Conservation (phyloP, 2,113 vertebrate genomes). For the Orycteropus afer region DNA sequence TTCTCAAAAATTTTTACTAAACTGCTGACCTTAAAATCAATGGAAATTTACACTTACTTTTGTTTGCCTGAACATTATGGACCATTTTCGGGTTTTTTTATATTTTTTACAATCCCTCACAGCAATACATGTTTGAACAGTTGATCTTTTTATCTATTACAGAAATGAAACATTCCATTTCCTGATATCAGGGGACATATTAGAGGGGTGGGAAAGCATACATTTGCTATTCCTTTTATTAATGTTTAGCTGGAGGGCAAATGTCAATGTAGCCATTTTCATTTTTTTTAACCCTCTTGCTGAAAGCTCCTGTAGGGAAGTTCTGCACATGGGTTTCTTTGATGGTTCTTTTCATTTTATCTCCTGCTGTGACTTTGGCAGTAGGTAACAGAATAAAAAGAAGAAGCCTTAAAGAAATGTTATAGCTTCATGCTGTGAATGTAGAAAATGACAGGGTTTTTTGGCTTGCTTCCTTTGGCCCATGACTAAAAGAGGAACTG, state of each 20-base stretch:
- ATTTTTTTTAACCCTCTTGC: slow-evolving; percentile 73
- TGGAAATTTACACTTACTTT: not conserved
- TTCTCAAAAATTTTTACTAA: not conserved
- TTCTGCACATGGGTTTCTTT: slow-evolving; percentile 70
- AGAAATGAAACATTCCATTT: slow-evolving; percentile 68
- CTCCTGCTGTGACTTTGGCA: slow-evolving; percentile 77
- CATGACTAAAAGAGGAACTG: slow-evolving; percentile 74
- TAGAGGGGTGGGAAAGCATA: slow-evolving; percentile 60
- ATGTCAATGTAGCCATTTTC: slow-evolving; percentile 77
- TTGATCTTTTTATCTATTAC: slow-evolving; percentile 61
- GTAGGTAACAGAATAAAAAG: slow-evolving; percentile 73
- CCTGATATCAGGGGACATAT: slow-evolving; percentile 59
- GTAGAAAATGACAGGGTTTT: slow-evolving; percentile 69
- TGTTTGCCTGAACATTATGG: slow-evolving; percentile 5
- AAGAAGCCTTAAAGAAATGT: slow-evolving; percentile 59
- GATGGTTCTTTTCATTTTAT: slow-evolving; percentile 80
- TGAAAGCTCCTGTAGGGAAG: slow-evolving; percentile 78
- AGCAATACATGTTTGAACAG: slow-evolving; percentile 58
- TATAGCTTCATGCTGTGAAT: slow-evolving; percentile 69
- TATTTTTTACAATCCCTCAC: slow-evolving; percentile 44
- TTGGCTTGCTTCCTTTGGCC: slow-evolving; percentile 67
- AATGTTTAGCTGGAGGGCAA: slow-evolving; percentile 81
- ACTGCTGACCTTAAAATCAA: slow-evolving; percentile 33
- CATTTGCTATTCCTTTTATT: slow-evolving; percentile 79
- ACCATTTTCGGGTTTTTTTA: slow-evolving; percentile 27